Evolutionary conservation across 2,888 invertebrate species (phyloP), one percentile per base, ranked within the genome.

Genomic region (Meghimatium bilineatum): DNA sequence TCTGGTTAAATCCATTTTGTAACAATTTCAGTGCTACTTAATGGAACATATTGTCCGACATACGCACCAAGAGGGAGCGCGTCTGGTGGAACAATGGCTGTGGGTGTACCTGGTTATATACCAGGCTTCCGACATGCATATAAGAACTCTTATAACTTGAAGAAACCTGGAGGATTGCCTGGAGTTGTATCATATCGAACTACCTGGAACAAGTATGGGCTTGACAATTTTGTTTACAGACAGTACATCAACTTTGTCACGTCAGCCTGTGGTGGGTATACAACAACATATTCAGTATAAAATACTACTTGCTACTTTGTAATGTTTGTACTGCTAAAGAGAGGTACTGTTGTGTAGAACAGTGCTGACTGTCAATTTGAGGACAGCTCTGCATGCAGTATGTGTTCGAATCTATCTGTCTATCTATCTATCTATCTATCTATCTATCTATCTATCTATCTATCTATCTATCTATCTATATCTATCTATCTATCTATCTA

Each of bases 1-100:
- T 32, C 66, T 5, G 66, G 67, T 78, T 78, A 5, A 44, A 44
- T 44, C 78, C 38, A 66, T 63, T 66, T 66, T 49, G 78, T 49
- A n/a, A 63, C 38, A 32, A 3, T 29, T 29, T 44, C n/a, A 49
- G n/a, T 29, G 66, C 26, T 67, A 5, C 66, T 49, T 66, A 66
- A 78, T 78, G 44, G 38, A 32, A 23, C 78, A 32, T 29, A 67
- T 67, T 78, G 66, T 66, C 23, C 32, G 66, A n/a, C 66, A 14
- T 23, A 29, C 63, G 44, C 17, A 23, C 66, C 10, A 32, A 20
- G 36, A 1, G 17, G 12, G 20, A 49, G 49, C 12, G 26, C 29
- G 66, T 12, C 77, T 63, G n/a, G 63, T 17, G 3, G 26, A 60
- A 77, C 60, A 77, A 77, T 60, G 38, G 14, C 20, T 34, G 36